Evolutionary conservation across 2,113 vertebrate species (phyloP), one percentile per base, ranked within the genome.

Genomic region (Machaerirhynchus nigripectus): DNA sequence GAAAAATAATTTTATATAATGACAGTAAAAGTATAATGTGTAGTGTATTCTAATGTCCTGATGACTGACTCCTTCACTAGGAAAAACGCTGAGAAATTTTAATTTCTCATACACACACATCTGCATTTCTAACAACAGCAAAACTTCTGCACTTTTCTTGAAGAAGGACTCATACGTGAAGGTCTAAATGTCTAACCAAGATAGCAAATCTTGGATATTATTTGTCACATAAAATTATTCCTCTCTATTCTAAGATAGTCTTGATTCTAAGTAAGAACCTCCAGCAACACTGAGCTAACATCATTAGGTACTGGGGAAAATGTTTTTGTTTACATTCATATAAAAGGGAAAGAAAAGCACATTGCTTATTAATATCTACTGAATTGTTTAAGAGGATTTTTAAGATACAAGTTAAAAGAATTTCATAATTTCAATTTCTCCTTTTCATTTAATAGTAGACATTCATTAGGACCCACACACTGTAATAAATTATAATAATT

Each of bases 401-500:
- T 95, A 97, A 98, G 98, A 98, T 97, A 98, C 97, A 97, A 98
- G 97, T 98, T 98, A 98, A 97, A 97, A 97, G 97, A 98, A 98
- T 98, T 98, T 98, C 98, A 98, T 98, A 98, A 99, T 99, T 99
- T 99, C 97, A 98, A 98, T 99, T 99, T 99, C 98, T 99, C 98
- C 98, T 99, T 99, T 99, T 97, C 98, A 99, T 99, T 99, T 99
- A 99, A 99, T 99, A 98, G 99, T 99, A 98, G 97, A 99, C 98
- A 99, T 99, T 99, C 98, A 99, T 99, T 99, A 99, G 97, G 98
- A 98, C 98, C 98, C 98, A 98, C 98, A 98, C 98, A 98, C 98
- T 99, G 98, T 99, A 99, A 99, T 99, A 99, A 99, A 99, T 99
- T 99, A 99, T 98, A 98, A 99, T 99, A 99, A 99, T 99, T 99